Evolutionary conservation across 2,113 vertebrate genomes (phyloP), one percentile per base, ranked within the genome.

Genomic region (Albula glossodonta): DNA sequence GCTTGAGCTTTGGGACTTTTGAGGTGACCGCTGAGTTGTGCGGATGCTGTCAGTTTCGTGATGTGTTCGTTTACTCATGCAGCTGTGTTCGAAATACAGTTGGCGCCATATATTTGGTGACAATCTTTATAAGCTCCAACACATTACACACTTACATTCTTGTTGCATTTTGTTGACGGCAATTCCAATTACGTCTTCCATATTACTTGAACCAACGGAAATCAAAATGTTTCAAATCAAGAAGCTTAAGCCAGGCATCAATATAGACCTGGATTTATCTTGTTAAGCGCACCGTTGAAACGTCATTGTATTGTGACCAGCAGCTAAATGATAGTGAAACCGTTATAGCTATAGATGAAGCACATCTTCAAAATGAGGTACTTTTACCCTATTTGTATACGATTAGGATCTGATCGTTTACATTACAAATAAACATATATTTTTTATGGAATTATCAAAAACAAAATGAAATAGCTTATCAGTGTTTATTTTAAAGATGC

Each of bases 221-320:
- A 22, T n/a, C 2, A 4, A 70, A n/a, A 8, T 4, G 63, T 70
- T 70, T 70, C 22, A 70, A 5, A n/a, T 50, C 41, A 19, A 19
- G 12, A 25, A 49, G 57, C 11, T 17, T 12, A 17, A 50, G 63
- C 60, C 83, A 2, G 31, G 8, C 25, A 83, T 70, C 56, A 41
- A 17, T 83, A 74, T 8, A 41, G 49, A 70, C 22, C 10, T 63
- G 19, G 31, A 22, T 66, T 19, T 66, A 70, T 25, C 41, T 66
- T 66, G 19, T 66, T 83, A 83, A 74, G 25, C 2, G 53, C 22
- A 82, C 19, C 22, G 81, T 31, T 82, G 81, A 82, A 48, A 81
- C 22, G 17, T 51, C 53, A 56, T 25, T 10, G 9, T 50, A 8
- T 57, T 50, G 25, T 82, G 12, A 10, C n/a, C 52, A 25, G 15